These are phyloP conservation scores for Sebastiscus tertius DNA, from an alignment of 2,797 vertebrate species.

Conservation along the genomic window DNA sequence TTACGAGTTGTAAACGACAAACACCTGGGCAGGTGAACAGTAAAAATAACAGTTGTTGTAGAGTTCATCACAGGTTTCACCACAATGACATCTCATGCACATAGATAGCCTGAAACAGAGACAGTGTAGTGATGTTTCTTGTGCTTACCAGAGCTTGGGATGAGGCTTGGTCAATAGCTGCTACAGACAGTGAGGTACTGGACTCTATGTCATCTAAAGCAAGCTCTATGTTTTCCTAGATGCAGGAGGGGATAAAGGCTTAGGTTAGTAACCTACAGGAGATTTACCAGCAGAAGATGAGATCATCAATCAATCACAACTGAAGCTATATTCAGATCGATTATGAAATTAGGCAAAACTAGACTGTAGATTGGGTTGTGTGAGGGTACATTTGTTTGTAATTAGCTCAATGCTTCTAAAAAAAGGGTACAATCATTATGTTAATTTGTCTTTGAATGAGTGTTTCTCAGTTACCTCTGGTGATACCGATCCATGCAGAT, in stretches of 20 bases:
- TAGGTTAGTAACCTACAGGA: constrained; percentile 68
- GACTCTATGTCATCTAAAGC: constrained; percentile 94
- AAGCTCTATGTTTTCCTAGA: constrained; percentile 97
- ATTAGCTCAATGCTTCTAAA: not conserved
- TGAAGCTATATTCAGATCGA: not conserved
- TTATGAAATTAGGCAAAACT: not conserved
- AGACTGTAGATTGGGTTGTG: constrained; percentile 49
- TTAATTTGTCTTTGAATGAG: not conserved
- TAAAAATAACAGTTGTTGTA: not conserved
- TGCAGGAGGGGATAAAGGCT: constrained; percentile 70
- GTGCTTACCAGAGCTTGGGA: constrained; percentile 94
- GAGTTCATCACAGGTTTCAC: not conserved
- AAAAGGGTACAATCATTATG: not conserved
- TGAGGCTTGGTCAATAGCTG: constrained; percentile 93
- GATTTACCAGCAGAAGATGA: constrained; percentile 22
- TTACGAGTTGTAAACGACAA: not conserved
- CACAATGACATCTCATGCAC: not conserved
- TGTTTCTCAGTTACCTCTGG: not conserved
- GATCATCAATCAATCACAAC: constrained; percentile 22
- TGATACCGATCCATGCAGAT: not conserved
- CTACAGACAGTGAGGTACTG: constrained; percentile 87
- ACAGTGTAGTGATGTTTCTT: not conserved
- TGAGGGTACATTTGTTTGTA: not conserved
- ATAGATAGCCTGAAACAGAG: not conserved
- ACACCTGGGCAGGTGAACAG: not conserved